These are phyloP conservation scores for Rana temporaria DNA, from an alignment of 2,113 vertebrate species.

Conservation along the genomic window DNA sequence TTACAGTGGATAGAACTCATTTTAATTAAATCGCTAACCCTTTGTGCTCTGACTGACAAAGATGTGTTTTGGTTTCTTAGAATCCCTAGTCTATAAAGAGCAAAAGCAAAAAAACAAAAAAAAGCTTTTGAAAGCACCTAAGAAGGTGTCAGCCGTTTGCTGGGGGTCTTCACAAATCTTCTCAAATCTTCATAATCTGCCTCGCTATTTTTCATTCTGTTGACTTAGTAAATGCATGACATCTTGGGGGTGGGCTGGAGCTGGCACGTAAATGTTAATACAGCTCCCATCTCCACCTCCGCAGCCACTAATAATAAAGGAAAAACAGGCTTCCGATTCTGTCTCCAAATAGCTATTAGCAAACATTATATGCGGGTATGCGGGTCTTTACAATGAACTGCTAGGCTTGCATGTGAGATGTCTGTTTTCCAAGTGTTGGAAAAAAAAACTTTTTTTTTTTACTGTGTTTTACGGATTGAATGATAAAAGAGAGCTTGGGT, in stretches of 20 bases:
- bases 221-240: slow-evolving; percentile 44
- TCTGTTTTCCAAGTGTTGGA: not conserved
- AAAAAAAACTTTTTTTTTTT: not conserved
- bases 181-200: no score
- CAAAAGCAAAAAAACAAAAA: no score
- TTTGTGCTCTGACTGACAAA: slow-evolving; percentile 66
- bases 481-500: not conserved
- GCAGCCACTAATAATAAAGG: slow-evolving; percentile 53
- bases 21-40: slow-evolving; percentile 87
- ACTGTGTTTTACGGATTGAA: not conserved
- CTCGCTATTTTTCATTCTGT: slow-evolving; percentile 15
- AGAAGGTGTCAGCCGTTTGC: no score
- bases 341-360: slow-evolving; percentile 53
- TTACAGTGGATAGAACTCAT: slow-evolving; percentile 82
- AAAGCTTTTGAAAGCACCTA: no score
- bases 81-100: no score
- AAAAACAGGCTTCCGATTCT: slow-evolving; percentile 50
- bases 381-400: slow-evolving; percentile 25
- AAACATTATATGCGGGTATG: not conserved
- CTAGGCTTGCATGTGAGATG: no score
- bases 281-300: slow-evolving; percentile 54
- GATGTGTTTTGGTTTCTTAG: not conserved
- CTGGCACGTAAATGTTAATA: slow-evolving; percentile 53
- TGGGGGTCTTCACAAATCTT: no score
- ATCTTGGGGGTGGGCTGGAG: slow-evolving; percentile 56